phyloP scores from a whole-genome alignment of 2,888 invertebrate species.

The Agrotis clavis region DNA sequence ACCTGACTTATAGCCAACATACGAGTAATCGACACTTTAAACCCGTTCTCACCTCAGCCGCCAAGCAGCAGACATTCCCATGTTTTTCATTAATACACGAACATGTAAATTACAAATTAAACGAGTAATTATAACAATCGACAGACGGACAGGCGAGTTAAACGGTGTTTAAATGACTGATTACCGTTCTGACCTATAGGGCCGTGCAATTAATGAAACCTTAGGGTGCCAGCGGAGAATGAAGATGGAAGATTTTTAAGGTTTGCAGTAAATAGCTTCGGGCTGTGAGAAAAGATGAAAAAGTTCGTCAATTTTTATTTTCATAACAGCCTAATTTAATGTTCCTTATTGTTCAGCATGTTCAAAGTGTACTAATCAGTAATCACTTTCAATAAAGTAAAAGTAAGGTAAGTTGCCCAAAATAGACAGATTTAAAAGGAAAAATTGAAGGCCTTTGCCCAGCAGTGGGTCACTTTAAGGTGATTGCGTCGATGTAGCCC shows the following conservation, averaged over 20 bases:
- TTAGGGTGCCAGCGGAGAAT: constrained; percentile 47
- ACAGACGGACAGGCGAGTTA: constrained; percentile 67
- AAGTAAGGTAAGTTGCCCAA: too few relatives aligned
- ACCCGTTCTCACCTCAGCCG: constrained; percentile 24
- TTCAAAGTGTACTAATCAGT: not conserved
- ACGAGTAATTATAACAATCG: constrained; percentile 70
- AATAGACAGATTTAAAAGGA: too few relatives aligned
- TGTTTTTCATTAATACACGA: constrained; percentile 46
- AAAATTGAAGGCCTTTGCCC: too few relatives aligned
- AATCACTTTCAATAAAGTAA: too few relatives aligned
- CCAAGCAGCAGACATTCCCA: constrained; percentile 17
- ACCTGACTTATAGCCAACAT: constrained; percentile 4
- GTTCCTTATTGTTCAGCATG: not conserved
- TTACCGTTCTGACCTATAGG: constrained; percentile 57
- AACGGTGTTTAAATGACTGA: constrained; percentile 65
- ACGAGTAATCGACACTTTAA: constrained; percentile 1
- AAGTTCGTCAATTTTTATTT: not conserved
- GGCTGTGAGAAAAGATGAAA: not conserved
- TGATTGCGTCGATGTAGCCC: too few relatives aligned
- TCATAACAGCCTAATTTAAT: too few relatives aligned
- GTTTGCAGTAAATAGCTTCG: constrained; percentile 8
- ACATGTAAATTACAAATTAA: constrained; percentile 64
- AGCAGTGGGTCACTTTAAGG: too few relatives aligned
- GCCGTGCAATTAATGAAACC: constrained; percentile 60
- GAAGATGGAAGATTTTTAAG: constrained; percentile 20